Evolutionary conservation across 2,888 invertebrate species (phyloP).

Genomic region (Emmelina monodactyla): DNA sequence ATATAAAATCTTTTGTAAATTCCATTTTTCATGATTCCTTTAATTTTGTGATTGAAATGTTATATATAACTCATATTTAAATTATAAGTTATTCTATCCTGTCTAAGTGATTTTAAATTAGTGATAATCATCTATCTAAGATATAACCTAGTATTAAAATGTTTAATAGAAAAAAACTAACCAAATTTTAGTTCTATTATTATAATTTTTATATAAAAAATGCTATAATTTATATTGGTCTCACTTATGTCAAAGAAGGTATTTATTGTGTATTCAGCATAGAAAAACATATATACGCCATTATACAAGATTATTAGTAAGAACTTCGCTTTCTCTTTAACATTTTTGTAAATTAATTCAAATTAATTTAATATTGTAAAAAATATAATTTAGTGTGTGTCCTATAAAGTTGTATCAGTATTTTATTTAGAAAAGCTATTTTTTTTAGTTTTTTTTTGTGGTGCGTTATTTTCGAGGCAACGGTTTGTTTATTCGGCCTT

Average conservation of each 20-base stretch:
- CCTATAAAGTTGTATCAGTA: slow-evolving; percentile 3
- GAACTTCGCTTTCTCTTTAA: background rate
- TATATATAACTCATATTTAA: slow-evolving; percentile 2
- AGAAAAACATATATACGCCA: slow-evolving; percentile 7
- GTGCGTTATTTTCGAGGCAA: background rate
- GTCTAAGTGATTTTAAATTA: slow-evolving; percentile 35
- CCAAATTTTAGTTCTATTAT: slow-evolving; percentile 49
- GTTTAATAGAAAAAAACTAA: slow-evolving; percentile 30
- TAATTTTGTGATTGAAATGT: background rate
- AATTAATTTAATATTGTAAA: background rate
- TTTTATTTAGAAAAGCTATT: background rate
- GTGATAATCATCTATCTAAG: slow-evolving; percentile 41
- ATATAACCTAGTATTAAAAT: slow-evolving; percentile 31
- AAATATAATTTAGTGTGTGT: background rate
- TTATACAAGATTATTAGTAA: slow-evolving; percentile 10
- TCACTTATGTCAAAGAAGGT: slow-evolving; percentile 58
- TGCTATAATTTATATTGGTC: slow-evolving; percentile 48
- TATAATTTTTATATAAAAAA: slow-evolving; percentile 14
- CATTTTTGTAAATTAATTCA: background rate
- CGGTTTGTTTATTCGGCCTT: background rate
- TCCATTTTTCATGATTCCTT: slow-evolving; percentile 9
- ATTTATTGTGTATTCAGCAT: slow-evolving; percentile 26
- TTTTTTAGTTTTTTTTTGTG: slow-evolving; percentile 2
- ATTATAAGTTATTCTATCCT: slow-evolving; percentile 11
- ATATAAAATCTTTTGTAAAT: slow-evolving; percentile 15